phyloP scores from a whole-genome alignment of 2,113 vertebrate species.

The Anarhynchus alexandrinus region DNA sequence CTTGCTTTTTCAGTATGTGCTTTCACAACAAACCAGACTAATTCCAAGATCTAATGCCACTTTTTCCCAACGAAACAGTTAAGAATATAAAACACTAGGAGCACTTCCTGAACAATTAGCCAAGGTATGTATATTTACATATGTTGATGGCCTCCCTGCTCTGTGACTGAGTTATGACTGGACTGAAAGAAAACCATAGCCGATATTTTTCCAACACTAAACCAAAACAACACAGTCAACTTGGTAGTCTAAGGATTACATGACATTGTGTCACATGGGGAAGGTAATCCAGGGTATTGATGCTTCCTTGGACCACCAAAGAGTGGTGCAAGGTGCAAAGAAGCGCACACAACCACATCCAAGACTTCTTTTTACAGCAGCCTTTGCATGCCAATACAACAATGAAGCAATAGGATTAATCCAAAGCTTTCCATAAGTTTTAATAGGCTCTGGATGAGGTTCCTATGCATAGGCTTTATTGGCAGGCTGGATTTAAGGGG shows the following conservation, averaged over 20 bases:
- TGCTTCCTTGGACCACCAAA: neutral
- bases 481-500: neutral
- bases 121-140: neutral
- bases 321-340: too few relatives aligned
- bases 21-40: neutral
- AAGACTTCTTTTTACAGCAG: neutral
- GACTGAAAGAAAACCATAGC: neutral
- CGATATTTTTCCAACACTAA: neutral
- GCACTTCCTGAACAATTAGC: neutral
- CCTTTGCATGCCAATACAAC: neutral
- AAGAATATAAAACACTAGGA: neutral
- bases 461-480: neutral
- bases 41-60: neutral
- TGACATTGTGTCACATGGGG: neutral
- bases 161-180: neutral
- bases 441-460: neutral
- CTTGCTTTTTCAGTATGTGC: neutral
- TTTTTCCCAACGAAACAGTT: neutral
- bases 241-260: neutral
- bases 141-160: neutral
- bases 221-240: neutral
- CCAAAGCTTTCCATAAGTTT: neutral
- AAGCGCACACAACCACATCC: neutral
- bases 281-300: neutral
- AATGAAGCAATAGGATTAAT: constrained; percentile 23